phyloP scores from a whole-genome alignment of 2,113 vertebrate genomes.

The Festucalex cinctus region DNA sequence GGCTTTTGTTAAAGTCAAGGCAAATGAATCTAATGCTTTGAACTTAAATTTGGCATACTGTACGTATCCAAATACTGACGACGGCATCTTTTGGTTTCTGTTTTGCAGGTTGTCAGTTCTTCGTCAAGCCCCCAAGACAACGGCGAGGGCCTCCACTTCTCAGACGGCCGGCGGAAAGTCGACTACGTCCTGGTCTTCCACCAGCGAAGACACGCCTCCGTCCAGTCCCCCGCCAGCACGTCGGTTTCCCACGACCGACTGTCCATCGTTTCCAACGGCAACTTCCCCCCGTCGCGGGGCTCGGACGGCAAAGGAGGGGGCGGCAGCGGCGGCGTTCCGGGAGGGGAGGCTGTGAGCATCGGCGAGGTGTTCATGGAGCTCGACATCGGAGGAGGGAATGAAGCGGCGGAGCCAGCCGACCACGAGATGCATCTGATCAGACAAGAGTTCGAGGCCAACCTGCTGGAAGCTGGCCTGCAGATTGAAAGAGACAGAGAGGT shows the following conservation, averaged over 20 bases:
- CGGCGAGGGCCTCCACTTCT: conserved; percentile 78
- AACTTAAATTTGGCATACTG: too few species aligned
- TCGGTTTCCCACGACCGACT: conserved; percentile 46
- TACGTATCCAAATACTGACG: neutral
- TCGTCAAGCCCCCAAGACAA: conserved; percentile 42
- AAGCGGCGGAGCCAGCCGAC: conserved; percentile 73
- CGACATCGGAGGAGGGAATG: conserved; percentile 37
- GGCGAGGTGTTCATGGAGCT: conserved; percentile 63
- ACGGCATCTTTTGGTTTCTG: neutral
- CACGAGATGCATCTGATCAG: conserved; percentile 82
- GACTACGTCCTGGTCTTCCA: conserved; percentile 92
- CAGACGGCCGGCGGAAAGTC: conserved; percentile 85
- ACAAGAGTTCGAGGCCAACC: conserved; percentile 85
- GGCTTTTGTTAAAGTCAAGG: too few species aligned
- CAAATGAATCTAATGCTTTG: too few species aligned
- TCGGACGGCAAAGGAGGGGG: conserved; percentile 42
- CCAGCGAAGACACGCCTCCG: conserved; percentile 70
- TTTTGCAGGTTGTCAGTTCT: conserved; percentile 49
- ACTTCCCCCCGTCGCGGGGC: conserved; percentile 54
- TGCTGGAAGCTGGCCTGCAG: conserved; percentile 87
- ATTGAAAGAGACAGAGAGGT: conserved; percentile 86
- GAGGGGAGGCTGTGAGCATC: conserved; percentile 28
- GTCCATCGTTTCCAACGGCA: conserved; percentile 81
- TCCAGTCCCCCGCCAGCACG: conserved; percentile 14
- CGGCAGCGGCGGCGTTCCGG: conserved; percentile 4